phyloP scores from a whole-genome alignment of 2,113 vertebrate species.

The Pterocles orientalis region DNA sequence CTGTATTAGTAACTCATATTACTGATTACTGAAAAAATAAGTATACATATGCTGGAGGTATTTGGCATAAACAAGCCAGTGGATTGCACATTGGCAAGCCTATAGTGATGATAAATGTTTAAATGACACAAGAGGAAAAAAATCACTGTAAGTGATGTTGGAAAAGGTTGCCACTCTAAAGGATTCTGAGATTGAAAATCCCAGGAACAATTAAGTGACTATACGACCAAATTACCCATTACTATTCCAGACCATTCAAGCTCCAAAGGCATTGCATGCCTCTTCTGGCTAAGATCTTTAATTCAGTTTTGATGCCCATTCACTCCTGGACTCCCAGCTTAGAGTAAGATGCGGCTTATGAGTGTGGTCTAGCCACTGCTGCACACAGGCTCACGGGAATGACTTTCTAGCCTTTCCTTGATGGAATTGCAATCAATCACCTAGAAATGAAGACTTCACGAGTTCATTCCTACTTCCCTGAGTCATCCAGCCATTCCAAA shows the following conservation, averaged over 20 bases:
- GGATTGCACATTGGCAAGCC: neutral
- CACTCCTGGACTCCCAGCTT: neutral
- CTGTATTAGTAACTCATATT: neutral
- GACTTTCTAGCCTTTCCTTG: neutral
- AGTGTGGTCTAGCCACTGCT: neutral
- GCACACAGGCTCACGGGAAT: neutral
- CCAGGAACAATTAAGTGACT: neutral
- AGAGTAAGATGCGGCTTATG: neutral
- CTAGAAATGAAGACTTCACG: neutral
- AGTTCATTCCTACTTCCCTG: conserved; percentile 12
- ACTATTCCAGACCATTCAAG: neutral
- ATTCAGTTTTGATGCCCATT: neutral
- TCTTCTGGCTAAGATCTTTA: neutral
- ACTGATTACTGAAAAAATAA: conserved; percentile 1
- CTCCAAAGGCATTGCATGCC: neutral
- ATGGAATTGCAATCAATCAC: neutral
- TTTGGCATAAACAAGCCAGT: conserved; percentile 22
- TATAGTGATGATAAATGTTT: neutral
- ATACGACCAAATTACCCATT: neutral
- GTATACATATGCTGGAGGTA: neutral
- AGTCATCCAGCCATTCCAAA: neutral
- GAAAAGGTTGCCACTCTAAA: neutral
- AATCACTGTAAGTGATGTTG: neutral
- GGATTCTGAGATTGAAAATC: neutral
- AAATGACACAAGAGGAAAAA: neutral